Base-by-base conservation (phyloP, 2,113 vertebrate species). In the Podarcis muralis region DNA sequence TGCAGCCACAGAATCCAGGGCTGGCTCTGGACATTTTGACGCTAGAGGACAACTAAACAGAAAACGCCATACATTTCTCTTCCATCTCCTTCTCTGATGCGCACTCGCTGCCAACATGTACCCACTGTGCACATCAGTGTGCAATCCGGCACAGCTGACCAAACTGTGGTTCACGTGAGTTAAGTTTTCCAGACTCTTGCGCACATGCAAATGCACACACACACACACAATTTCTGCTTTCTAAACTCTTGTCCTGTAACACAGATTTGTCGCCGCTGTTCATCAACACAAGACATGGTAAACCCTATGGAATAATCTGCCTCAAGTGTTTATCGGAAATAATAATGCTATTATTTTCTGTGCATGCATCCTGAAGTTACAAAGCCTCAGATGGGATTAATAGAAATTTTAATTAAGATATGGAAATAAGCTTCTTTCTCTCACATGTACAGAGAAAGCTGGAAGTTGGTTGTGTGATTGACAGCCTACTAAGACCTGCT, bases 361-460 rank as follows among this genome's bases (percentile, higher is more conserved):
- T 57, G 81, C 94, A 91, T 93, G 91, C 94, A 7, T 94, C 95
- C 93, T 93, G 94, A 95, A 96, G 94, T 95, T 95, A 93, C 83
- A 93, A 94, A 92, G 94, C 92, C 93, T 95, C 95, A 95, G 94
- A 96, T 95, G 94, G 95, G 95, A 96, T 96, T 96, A 96, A 96
- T 94, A 91, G 94, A 96, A 96, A 96, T 93, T 94, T 95, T 96
- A 96, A 96, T 96, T 96, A 96, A 96, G 95, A 95, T 96, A 96
- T 95, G 95, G 95, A 96, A 96, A 96, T 96, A 94, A 96, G 94
- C 94, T 93, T 89, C 94, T 94, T 94, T 94, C 94, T 93, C 92
- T 94, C 94, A 88, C 90, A 92, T 91, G 93, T 88, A 92, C 87
- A 40, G 90, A 93, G 90, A 81, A 95, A 95, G 92, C 90, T 75